phyloP scores from a whole-genome alignment of 2,888 invertebrate genomes.

The Cistogaster globosa region DNA sequence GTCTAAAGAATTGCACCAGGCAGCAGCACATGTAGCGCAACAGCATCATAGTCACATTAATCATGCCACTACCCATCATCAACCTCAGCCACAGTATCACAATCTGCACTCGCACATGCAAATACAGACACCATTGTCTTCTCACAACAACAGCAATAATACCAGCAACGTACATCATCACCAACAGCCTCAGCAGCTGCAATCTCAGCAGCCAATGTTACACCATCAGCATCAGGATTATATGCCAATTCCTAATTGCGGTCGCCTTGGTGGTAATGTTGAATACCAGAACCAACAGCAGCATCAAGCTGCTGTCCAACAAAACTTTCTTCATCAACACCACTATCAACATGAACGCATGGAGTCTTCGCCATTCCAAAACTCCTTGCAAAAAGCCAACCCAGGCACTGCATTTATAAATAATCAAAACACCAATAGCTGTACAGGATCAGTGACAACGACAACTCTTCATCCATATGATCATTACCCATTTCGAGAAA shows the following conservation, averaged over 20 bases:
- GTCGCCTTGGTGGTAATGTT: constrained; percentile 78
- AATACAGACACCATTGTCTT: constrained; percentile 66
- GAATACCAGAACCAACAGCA: constrained; percentile 79
- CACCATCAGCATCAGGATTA: constrained; percentile 78
- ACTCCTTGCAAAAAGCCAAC: constrained; percentile 69
- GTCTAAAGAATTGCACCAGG: constrained; percentile 83
- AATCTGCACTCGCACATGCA: constrained; percentile 73
- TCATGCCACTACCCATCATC: constrained; percentile 74
- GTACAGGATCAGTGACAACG: constrained; percentile 75
- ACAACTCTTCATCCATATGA: constrained; percentile 81
- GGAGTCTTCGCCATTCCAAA: constrained; percentile 69
- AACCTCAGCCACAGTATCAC: constrained; percentile 76
- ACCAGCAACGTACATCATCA: constrained; percentile 65
- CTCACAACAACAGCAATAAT: constrained; percentile 62
- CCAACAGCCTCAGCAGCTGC: constrained; percentile 74
- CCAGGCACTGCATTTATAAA: constrained; percentile 57
- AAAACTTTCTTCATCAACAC: constrained; percentile 74
- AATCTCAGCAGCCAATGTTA: constrained; percentile 74
- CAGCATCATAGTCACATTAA: constrained; percentile 78
- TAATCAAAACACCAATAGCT: constrained; percentile 73
- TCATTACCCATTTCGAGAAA: constrained; percentile 82
- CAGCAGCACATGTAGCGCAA: constrained; percentile 80
- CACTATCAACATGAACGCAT: constrained; percentile 77
- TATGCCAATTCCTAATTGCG: constrained; percentile 80
- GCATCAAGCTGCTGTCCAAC: constrained; percentile 73